Base-by-base conservation (phyloP, 2,113 vertebrate genomes). In the Archocentrus centrarchus region DNA sequence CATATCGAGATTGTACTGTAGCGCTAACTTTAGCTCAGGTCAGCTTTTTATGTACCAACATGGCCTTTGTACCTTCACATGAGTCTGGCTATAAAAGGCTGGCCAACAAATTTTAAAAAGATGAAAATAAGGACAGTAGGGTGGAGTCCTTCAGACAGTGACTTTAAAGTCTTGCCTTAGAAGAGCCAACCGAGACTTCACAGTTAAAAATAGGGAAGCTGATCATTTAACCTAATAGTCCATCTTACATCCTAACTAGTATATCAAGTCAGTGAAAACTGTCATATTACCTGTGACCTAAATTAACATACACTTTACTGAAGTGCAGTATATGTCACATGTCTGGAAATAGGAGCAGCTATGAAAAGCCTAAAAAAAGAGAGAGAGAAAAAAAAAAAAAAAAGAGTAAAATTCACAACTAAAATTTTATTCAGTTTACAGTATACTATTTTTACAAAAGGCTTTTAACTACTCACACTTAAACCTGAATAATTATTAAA, bases 111-210 rank as follows among this genome's bases (percentile, higher is more conserved):
- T 55, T 77, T 85, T 84, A n/a, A 50, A 79, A 80, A 57, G 68
- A 87, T 68, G 75, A 58, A 20, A 87, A 70, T 13, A 81, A 53
- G 66, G 63, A 39, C 41, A 75, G 66, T 27, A 86, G 82, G 85
- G 92, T 89, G 87, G 82, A 91, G 88, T 75, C 50, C 39, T 44
- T 22, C 66, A 85, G 64, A 82, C 9, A 75, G 75, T 22, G 24
- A 91, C 86, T 84, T 89, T 59, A 89, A 91, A 88, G 77, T 22
- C 30, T 39, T 70, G 62, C 27, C 30, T 68, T 41, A 78, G 35
- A 81, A 75, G 14, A 81, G 61, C 17, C 24, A 17, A 63, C 57
- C 18, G 47, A 68, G 80, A 68, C 37, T 80, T 9, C 5, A 41
- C 59, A 66, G 57, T 61, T 44, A 59, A 89, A 82, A 85, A 89